Evolutionary conservation across 2,113 vertebrate genomes (phyloP).

Genomic region (Trichomycterus rosablanca): DNA sequence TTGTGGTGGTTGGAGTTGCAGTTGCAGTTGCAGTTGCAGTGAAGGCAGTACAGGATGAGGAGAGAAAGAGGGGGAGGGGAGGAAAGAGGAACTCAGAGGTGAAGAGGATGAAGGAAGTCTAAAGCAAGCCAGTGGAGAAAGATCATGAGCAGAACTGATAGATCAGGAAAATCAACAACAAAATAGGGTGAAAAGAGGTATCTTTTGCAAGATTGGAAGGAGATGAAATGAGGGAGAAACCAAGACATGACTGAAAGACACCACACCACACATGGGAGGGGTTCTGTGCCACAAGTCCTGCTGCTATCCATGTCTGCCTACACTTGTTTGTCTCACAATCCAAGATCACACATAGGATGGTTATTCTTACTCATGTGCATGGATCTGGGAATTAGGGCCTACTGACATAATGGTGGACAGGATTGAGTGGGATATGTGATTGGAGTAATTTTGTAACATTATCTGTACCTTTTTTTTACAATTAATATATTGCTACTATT

Average conservation of each 20-base stretch:
- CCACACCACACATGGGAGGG: conserved; percentile 34
- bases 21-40: conserved; percentile 13
- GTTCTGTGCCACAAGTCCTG: conserved; percentile 45
- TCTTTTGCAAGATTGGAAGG: conserved; percentile 15
- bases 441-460: not conserved
- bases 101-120: conserved; percentile 47
- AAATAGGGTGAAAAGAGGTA: conserved; percentile 17
- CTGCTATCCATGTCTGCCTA: conserved; percentile 39
- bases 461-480: too few species aligned
- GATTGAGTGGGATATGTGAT: not conserved
- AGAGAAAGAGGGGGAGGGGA: conserved; percentile 48
- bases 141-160: conserved; percentile 6
- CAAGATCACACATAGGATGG: conserved; percentile 1
- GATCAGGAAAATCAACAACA: conserved; percentile 20
- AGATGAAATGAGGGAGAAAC: not conserved
- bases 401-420: conserved; percentile 2
- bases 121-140: conserved; percentile 6
- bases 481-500: too few species aligned
- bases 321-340: conserved; percentile 27
- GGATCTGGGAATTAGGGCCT: conserved; percentile 33
- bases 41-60: conserved; percentile 33
- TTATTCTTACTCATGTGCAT: not conserved
- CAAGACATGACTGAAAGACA: conserved; percentile 11
- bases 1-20: not conserved
- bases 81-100: conserved; percentile 47